Conservation (phyloP, 2,888 invertebrate genomes). For the Tanytarsus gracilentus region DNA sequence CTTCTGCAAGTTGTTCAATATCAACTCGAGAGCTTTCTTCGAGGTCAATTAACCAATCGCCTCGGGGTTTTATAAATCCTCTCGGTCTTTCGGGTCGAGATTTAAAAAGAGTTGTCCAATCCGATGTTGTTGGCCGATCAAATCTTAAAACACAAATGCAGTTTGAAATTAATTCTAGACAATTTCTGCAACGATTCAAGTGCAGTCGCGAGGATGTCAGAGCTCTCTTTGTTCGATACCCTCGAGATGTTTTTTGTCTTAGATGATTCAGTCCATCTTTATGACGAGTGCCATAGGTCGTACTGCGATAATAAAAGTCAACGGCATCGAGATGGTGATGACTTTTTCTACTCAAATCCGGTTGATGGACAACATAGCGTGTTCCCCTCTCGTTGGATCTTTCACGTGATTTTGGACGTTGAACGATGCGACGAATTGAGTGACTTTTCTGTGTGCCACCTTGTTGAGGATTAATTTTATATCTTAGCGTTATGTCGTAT, state of each 20-base stretch:
- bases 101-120: background rate
- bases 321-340: background rate
- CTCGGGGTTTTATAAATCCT: background rate
- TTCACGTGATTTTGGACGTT: background rate
- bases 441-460: background rate
- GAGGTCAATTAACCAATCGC: constrained; percentile 16
- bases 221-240: no score
- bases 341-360: no score
- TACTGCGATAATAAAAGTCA: background rate
- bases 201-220: no score
- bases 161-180: no score
- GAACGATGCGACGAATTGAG: background rate
- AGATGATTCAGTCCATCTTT: no score
- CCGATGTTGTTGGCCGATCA: no score
- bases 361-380: background rate
- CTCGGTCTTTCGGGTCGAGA: background rate
- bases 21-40: constrained; percentile 3
- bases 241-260: no score
- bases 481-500: background rate
- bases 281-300: no score
- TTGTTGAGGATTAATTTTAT: background rate
- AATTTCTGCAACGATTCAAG: no score
- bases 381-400: background rate
- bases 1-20: background rate
- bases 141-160: no score